Evolutionary conservation across 2,888 invertebrate species (phyloP), one percentile per base, ranked within the genome.

Genomic region (Ophion costatus): DNA sequence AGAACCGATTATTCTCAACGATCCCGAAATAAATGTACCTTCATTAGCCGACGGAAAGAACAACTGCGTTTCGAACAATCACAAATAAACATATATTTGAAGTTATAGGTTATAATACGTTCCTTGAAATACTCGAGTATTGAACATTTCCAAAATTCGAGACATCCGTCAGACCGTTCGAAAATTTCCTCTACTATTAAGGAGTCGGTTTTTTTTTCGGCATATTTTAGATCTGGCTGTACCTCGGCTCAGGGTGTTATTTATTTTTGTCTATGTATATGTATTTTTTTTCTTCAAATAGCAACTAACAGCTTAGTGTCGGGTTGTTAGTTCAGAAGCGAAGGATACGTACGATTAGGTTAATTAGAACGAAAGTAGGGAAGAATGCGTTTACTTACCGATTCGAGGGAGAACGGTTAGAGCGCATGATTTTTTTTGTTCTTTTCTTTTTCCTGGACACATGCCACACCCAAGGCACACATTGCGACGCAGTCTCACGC

Each of bases 381-480:
- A 42, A 87, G 85, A 86, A 87, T 88, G 89, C 89, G 84, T 84
- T 89, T 89, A 90, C 90, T 90, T 89, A 90, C 90, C 90, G 83
- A 83, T 78, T 64, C 78, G 84, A 86, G 66, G 77, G 86, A 78
- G 82, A 88, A 82, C 88, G 87, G 88, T 82, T 88, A 85, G 82
- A 73, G 61, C 71, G 86, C 88, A 86, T 82, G 17, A 51, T 88
- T 66, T 73, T 76, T 78, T 63, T 64, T 51, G 64, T 14, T 75
- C 10, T 70, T 76, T 74, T 70, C 33, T 71, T 80, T 24, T 57
- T 77, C 87, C 86, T 51, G 70, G 82, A 88, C 74, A 78, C 90
- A 90, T 90, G 90, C 90, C 88, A 90, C 86, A 88, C 86, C 81
- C 82, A 82, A 71, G 67, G 80, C 64, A 77, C 67, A 85, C 66